Conservation (phyloP, 2,113 vertebrate genomes). For the Thinocorus orbignyianus region DNA sequence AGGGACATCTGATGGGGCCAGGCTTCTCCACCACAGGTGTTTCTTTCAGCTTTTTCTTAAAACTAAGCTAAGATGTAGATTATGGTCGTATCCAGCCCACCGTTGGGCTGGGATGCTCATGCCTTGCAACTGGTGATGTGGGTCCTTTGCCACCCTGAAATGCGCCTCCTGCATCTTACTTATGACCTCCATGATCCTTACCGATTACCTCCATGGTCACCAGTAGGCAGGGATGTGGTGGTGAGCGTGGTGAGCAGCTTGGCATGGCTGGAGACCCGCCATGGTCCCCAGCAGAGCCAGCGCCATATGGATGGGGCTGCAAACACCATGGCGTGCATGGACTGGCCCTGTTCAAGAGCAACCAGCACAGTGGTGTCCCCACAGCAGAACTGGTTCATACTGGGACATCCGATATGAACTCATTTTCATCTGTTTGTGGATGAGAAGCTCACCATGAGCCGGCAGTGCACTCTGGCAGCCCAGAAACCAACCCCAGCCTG, state of each 20-base stretch:
- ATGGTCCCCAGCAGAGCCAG: neutral
- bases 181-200: neutral
- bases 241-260: fast-evolving
- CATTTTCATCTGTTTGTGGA: too few species aligned
- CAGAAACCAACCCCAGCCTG: too few species aligned
- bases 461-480: too few species aligned
- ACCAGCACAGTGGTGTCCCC: fast-evolving
- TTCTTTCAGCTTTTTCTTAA: neutral
- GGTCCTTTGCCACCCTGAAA: neutral
- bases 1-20: too few species aligned
- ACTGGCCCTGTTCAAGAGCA: neutral
- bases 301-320: fast-evolving
- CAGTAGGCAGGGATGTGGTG: neutral
- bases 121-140: fast-evolving
- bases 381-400: neutral
- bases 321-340: fast-evolving
- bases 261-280: fast-evolving
- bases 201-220: neutral
- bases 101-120: fast-evolving
- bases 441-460: too few species aligned
- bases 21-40: neutral
- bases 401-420: neutral
- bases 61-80: neutral
- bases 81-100: neutral
- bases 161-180: neutral